Conservation (phyloP, 2,888 invertebrate genomes). For the Plebejus melissa region DNA sequence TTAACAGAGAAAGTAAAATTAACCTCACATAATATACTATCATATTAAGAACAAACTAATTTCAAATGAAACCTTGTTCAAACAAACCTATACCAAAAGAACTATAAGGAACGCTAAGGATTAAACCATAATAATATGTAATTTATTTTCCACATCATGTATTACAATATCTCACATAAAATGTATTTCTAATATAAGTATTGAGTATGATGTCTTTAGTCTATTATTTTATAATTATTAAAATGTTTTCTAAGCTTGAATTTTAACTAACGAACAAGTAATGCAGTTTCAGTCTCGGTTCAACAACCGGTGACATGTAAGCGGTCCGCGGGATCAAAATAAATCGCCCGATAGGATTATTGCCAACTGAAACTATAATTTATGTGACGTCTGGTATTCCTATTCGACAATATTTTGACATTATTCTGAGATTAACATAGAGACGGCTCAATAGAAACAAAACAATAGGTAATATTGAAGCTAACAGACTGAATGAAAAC, state of each 20-base stretch:
- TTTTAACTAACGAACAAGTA: neutral
- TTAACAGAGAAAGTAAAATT: neutral
- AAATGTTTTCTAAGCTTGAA: neutral
- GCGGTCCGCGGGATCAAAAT: slow-evolving; percentile 75
- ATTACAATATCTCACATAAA: no score
- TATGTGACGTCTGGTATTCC: slow-evolving; percentile 76
- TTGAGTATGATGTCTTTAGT: no score
- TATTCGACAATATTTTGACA: slow-evolving; percentile 79
- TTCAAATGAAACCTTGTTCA: no score
- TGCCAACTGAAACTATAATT: slow-evolving; percentile 77
- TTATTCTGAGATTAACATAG: slow-evolving; percentile 65
- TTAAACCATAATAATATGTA: no score
- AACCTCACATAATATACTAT: no score
- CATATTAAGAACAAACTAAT: no score
- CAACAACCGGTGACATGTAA: slow-evolving; percentile 70
- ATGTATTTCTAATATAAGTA: no score
- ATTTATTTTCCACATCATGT: no score
- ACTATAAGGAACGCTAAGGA: no score
- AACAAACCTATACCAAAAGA: no score
- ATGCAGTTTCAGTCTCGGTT: slow-evolving; percentile 59
- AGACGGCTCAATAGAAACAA: slow-evolving; percentile 44
- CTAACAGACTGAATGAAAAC: neutral
- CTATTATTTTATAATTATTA: no score
- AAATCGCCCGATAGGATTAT: slow-evolving; percentile 73
- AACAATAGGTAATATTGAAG: slow-evolving; percentile 1